phyloP scores from a whole-genome alignment of 2,113 vertebrate species.

The Muscicapa adusta region DNA sequence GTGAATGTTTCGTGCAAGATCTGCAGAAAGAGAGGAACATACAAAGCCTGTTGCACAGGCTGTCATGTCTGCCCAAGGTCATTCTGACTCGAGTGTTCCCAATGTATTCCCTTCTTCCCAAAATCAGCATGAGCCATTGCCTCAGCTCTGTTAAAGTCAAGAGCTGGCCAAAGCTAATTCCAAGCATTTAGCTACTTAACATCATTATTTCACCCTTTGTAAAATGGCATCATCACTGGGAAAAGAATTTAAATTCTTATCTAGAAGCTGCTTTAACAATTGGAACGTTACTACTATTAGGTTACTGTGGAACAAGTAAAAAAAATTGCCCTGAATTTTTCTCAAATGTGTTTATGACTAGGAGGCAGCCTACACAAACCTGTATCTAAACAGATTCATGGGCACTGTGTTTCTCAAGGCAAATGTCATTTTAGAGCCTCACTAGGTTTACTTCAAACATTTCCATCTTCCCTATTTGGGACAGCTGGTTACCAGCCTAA shows the following conservation, averaged over 20 bases:
- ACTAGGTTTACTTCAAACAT: neutral
- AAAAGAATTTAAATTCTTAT: neutral
- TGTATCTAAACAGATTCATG: neutral
- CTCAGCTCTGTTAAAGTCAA: neutral
- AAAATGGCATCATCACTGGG: accelerated
- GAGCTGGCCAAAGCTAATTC: neutral
- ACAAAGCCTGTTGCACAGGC: neutral
- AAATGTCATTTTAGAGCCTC: neutral
- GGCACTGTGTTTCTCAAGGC: neutral
- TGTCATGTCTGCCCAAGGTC: neutral
- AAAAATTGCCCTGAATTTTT: neutral
- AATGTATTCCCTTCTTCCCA: neutral
- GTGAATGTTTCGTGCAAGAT: neutral
- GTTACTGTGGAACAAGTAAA: neutral
- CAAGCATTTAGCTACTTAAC: neutral
- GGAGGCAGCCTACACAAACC: neutral
- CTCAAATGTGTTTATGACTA: neutral
- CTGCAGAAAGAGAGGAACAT: neutral
- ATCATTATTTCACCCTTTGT: neutral
- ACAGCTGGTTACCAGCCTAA: neutral
- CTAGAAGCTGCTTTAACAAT: neutral
- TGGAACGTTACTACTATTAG: neutral
- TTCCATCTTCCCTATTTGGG: neutral
- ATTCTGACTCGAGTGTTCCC: accelerated
- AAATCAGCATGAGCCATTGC: accelerated